Conservation (phyloP, 2,888 invertebrate species). For the Agonopterix heracliana region DNA sequence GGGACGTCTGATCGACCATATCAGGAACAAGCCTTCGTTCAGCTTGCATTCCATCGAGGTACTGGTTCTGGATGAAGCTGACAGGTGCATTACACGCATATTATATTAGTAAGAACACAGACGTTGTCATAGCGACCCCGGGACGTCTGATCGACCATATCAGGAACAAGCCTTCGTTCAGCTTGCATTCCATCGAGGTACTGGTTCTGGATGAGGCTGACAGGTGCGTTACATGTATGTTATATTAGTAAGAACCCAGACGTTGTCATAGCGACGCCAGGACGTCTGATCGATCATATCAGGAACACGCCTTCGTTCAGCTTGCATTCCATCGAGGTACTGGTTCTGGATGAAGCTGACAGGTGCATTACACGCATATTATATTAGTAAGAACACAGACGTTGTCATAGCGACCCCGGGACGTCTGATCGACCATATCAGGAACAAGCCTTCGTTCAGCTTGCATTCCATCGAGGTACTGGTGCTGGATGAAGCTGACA, state of each 20-base stretch:
- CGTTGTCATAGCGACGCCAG: constrained; percentile 98
- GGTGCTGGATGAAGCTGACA: constrained; percentile 81
- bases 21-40: constrained; percentile 96
- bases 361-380: no score
- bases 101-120: constrained; percentile 95
- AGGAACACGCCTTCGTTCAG: constrained; percentile 95
- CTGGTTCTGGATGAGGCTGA: constrained; percentile 81
- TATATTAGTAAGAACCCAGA: constrained; percentile 96
- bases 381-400: constrained; percentile 95
- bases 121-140: constrained; percentile 98
- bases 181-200: constrained; percentile 92
- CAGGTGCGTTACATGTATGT: no score
- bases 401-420: constrained; percentile 99
- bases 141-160: constrained; percentile 98
- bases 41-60: constrained; percentile 93
- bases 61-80: constrained; percentile 80
- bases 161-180: constrained; percentile 95
- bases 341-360: constrained; percentile 81
- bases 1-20: constrained; percentile 97
- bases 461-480: constrained; percentile 93
- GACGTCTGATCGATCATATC: constrained; percentile 97
- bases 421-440: constrained; percentile 96
- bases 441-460: constrained; percentile 94
- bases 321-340: constrained; percentile 92
- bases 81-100: no score